phyloP scores from a whole-genome alignment of 2,797 vertebrate genomes.

The Phataginus tricuspis region DNA sequence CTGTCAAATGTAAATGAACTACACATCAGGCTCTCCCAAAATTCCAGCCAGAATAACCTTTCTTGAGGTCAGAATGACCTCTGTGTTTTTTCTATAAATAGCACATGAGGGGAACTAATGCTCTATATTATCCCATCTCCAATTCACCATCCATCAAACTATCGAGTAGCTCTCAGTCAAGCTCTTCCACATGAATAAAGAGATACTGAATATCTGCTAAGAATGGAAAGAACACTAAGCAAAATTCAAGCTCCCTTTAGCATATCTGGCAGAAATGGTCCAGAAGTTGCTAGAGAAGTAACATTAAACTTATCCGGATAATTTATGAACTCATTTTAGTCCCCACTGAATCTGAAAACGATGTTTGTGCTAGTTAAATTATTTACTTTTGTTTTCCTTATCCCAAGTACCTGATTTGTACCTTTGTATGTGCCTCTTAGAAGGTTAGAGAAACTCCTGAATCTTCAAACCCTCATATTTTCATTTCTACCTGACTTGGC shows the following conservation, averaged over 20 bases:
- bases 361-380: not conserved
- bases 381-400: slow-evolving; percentile 20
- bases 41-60: not conserved
- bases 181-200: slow-evolving; percentile 35
- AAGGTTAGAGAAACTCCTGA: slow-evolving; percentile 19
- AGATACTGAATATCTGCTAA: slow-evolving; percentile 28
- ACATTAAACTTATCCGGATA: slow-evolving; percentile 42
- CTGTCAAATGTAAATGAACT: slow-evolving; percentile 19
- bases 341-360: not conserved
- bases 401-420: not conserved
- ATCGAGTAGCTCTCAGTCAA: not conserved
- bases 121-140: not conserved
- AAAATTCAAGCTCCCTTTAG: slow-evolving; percentile 61
- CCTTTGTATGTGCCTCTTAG: not conserved
- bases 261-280: slow-evolving; percentile 31
- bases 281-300: not conserved
- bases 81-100: not conserved
- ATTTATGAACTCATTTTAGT: not conserved
- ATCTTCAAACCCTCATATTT: not conserved
- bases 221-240: not conserved
- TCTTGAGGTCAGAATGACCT: not conserved
- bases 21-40: not conserved
- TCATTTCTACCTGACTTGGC: not conserved
- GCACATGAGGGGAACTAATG: not conserved
- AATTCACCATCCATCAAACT: not conserved